Conservation (phyloP, 2,888 invertebrate species). For the Protonemura montana region DNA sequence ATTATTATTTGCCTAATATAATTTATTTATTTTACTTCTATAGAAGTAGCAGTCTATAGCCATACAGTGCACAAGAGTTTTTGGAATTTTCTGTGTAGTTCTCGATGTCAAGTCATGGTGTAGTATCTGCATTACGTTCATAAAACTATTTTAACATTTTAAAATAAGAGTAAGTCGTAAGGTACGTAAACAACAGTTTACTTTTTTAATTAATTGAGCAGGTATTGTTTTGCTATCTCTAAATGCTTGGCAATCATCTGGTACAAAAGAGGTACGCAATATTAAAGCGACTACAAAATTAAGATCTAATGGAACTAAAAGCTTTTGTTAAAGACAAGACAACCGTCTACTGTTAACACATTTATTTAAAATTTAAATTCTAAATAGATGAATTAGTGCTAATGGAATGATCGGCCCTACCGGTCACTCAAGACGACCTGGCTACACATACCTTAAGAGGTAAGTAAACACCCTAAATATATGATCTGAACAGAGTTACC, state of each 20-base stretch:
- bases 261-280: background rate
- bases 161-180: no score
- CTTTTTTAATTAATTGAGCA: background rate
- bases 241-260: background rate
- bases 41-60: background rate
- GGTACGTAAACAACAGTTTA: background rate
- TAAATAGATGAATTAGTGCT: background rate
- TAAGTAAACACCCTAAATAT: background rate
- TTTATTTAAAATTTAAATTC: no score
- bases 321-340: background rate
- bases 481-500: background rate
- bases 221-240: background rate
- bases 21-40: background rate
- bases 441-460: background rate
- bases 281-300: background rate
- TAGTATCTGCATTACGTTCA: no score
- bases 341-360: no score
- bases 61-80: background rate
- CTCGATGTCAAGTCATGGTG: background rate
- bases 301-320: background rate
- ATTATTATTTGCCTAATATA: background rate
- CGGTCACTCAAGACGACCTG: background rate
- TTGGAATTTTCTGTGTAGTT: background rate
- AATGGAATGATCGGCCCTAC: background rate
- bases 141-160: no score